Evolutionary conservation across 2,888 invertebrate genomes (phyloP), one percentile per base, ranked within the genome.

Genomic region (Cephus spinipes): DNA sequence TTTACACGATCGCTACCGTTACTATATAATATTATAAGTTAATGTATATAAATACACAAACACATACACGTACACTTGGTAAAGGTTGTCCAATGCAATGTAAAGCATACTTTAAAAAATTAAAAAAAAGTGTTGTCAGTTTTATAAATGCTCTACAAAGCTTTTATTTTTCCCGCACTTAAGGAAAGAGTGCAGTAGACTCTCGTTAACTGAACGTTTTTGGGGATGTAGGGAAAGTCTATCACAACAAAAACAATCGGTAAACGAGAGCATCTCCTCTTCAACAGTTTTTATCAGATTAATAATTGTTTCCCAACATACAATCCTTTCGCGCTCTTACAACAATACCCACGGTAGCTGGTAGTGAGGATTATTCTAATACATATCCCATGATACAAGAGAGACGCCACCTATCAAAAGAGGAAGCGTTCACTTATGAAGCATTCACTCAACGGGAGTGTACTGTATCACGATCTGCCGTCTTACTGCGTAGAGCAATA

Each of bases 41-140:
- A 71, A 31, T 71, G 71, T 71, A 71, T 71, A 71, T 71, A 71
- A 71, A 71, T 55, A 55, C 55, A 55, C 55, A 55, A 55, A 55
- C 23, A 55, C 55, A 23, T 23, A 55, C 71, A 71, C 71, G 71
- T 71, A 71, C 33, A 71, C 71, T 71, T 71, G 71, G 71, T 71
- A 71, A 71, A 71, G 71, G 71, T 71, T 71, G 71, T 71, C 71
- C 71, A 71, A 32, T 71, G 71, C 30, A 71, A 71, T 71, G 71
- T 71, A 71, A 71, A 71, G 31, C 71, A 33, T 71, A 71, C 33
- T 31, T 32, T 32, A 71, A 71, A 71, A 71, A 71, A 32, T 71
- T 32, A 71, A 71, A 71, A 69, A 34, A 71, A 71, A 71, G 71
- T 71, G 71, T 69, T 69, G 69, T 71, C 71, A 71, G 32, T 71